Conservation (phyloP, 2,888 invertebrate genomes). For the Galeruca laticollis region DNA sequence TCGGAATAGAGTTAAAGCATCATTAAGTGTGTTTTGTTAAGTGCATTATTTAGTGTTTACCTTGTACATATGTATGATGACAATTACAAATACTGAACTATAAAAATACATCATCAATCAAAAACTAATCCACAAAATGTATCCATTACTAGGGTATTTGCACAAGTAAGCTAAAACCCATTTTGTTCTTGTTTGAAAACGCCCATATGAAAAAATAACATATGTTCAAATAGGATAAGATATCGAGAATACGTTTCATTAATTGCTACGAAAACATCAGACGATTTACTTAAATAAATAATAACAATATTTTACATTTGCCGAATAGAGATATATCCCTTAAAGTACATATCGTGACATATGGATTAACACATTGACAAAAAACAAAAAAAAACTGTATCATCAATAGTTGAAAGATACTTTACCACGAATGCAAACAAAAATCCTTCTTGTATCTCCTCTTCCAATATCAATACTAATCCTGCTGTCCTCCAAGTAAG, state of each 20-base stretch:
- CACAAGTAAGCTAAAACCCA: slow-evolving; percentile 26
- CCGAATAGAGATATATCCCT: slow-evolving; percentile 55
- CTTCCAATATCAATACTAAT: no score
- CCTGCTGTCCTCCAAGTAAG: no score
- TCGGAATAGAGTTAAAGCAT: background rate
- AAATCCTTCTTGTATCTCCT: no score
- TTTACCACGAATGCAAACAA: no score
- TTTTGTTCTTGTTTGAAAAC: slow-evolving; percentile 40
- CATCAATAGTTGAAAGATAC: no score
- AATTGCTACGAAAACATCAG: slow-evolving; percentile 61
- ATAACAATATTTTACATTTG: slow-evolving; percentile 56
- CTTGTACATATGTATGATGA: slow-evolving; percentile 16
- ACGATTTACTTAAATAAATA: slow-evolving; percentile 59
- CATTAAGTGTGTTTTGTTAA: background rate
- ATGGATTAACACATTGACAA: slow-evolving; percentile 48
- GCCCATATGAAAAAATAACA: slow-evolving; percentile 50
- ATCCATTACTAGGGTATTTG: slow-evolving; percentile 30
- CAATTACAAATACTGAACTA: slow-evolving; percentile 21
- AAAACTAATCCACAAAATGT: slow-evolving; percentile 28
- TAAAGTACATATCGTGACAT: slow-evolving; percentile 57
- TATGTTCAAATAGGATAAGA: slow-evolving; percentile 62
- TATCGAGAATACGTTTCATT: slow-evolving; percentile 60
- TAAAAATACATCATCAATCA: slow-evolving; percentile 30
- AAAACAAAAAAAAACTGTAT: background rate
- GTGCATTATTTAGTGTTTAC: slow-evolving; percentile 18